Evolutionary conservation across 2,797 vertebrate species (phyloP), one percentile per base, ranked within the genome.

Genomic region (Margarornis squamiger): DNA sequence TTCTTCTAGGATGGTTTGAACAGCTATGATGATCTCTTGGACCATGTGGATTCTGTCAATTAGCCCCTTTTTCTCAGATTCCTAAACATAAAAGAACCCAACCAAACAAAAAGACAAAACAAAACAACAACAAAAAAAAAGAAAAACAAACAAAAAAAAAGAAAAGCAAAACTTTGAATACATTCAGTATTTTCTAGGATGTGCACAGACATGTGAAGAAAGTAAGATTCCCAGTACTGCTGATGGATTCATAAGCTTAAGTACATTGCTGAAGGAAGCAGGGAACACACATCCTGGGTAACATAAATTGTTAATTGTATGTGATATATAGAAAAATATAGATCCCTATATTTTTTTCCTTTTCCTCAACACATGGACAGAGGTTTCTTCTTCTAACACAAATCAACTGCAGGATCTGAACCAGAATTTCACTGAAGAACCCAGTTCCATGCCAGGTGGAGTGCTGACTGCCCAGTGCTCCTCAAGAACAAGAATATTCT

Each of bases 1-100:
- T 97, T 99, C 99, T 91, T 99, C 99, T 96, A 99, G 96, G 95
- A 99, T 93, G 51, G 97, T 99, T 94, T 99, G 99, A 94, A 99
- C 99, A 8, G 97, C 98, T 95, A 99, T 97, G 49, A 99, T 98
- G 87, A 99, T 98, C 92, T 99, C 99, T 80, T 99, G 99, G 72
- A 99, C 98, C 99, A 99, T 99, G 91, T 99, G 98, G 97, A 99
- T 99, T 97, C 99, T 99, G 66, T 99, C 99, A 97, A 99, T 99
- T 95, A 99, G 96, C 39, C 99, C 99, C 90, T 98, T 99, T 97
- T 98, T 99, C 87, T 98, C 99, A 3, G 98, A 97, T 94, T 99
- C 99, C 99, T 99, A 81, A 75, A 24, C 21, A 89, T 32, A 84
- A 5, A 62, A 92, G 92, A 97, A 78, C 99, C 99, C 99, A 45